phyloP scores from a whole-genome alignment of 2,888 invertebrate species.

The Urechis unicinctus region DNA sequence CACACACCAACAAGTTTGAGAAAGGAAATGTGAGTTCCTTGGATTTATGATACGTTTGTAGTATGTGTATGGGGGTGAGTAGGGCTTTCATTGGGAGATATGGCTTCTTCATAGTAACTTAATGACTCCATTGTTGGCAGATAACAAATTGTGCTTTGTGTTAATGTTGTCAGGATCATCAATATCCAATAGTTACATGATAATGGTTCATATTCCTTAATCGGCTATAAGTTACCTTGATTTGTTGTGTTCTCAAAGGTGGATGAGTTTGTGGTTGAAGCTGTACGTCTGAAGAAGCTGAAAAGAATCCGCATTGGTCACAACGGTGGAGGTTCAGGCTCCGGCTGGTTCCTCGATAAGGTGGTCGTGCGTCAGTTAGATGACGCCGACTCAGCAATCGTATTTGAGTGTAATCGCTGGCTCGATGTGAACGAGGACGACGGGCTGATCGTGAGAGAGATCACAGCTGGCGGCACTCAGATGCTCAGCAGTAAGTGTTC shows the following conservation, averaged over 20 bases:
- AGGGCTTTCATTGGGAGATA: no score
- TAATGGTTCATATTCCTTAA: no score
- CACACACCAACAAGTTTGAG: constrained; percentile 48
- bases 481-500: constrained; percentile 41
- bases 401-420: constrained; percentile 47
- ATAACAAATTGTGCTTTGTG: neutral
- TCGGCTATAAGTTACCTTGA: neutral
- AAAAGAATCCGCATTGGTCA: constrained; percentile 49
- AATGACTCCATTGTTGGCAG: neutral
- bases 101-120: no score
- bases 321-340: constrained; percentile 42
- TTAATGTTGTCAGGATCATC: neutral
- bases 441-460: constrained; percentile 47
- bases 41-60: neutral
- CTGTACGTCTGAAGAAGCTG: constrained; percentile 44
- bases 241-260: constrained; percentile 25
- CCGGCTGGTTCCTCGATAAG: constrained; percentile 49
- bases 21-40: constrained; percentile 36
- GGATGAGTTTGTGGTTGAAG: constrained; percentile 49
- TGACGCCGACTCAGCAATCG: constrained; percentile 26
- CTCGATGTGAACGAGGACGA: constrained; percentile 50
- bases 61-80: no score
- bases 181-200: no score
- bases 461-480: constrained; percentile 44
- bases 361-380: constrained; percentile 36